Evolutionary conservation across 2,797 vertebrate species (phyloP).

Genomic region (Urophycis tenuis): DNA sequence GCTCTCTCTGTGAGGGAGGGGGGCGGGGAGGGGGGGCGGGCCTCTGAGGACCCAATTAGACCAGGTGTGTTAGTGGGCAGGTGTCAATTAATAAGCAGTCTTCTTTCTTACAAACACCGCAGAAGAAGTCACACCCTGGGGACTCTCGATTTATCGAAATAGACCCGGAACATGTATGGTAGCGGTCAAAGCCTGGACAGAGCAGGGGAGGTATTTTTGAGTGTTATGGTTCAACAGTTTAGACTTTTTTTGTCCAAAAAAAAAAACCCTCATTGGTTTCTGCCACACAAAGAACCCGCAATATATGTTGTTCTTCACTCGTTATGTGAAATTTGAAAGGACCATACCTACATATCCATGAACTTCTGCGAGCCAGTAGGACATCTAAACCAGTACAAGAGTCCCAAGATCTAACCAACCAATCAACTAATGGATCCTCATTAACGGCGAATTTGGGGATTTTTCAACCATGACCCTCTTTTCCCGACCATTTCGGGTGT

Average conservation of each 20-base stretch:
- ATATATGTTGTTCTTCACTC: too few relatives aligned
- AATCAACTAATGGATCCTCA: too few relatives aligned
- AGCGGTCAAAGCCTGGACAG: neutral
- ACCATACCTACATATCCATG: too few relatives aligned
- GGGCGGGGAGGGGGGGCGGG: too few relatives aligned
- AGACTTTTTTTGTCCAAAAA: neutral
- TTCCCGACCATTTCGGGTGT: too few relatives aligned
- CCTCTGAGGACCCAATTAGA: neutral
- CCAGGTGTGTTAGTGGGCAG: neutral
- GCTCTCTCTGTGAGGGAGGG: too few relatives aligned
- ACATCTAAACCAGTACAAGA: neutral
- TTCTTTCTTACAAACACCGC: neutral
- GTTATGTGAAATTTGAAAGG: too few relatives aligned
- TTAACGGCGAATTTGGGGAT: too few relatives aligned
- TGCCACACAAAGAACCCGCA: neutral
- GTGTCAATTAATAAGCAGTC: neutral
- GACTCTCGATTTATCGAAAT: neutral
- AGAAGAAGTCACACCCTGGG: neutral
- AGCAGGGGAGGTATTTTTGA: neutral
- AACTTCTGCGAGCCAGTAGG: neutral
- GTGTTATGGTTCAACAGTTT: neutral
- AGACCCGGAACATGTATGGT: neutral
- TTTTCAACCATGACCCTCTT: too few relatives aligned
- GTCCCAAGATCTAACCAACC: too few relatives aligned
- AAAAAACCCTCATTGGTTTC: too few relatives aligned